Evolutionary conservation across 2,113 vertebrate species (phyloP).

Genomic region (Gulo gulo): DNA sequence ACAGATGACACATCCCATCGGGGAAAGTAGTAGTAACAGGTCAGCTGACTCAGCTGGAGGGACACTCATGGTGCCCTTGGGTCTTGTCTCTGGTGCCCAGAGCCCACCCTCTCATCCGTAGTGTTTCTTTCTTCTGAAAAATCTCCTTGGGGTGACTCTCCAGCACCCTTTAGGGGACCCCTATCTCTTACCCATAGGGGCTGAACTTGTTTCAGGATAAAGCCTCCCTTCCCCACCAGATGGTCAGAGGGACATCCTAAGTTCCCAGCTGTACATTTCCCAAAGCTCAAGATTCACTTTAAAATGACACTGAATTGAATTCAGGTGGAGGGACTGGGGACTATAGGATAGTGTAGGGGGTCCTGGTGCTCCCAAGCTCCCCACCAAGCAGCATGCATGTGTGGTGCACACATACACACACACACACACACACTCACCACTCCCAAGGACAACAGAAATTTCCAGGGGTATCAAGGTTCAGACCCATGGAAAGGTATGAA

Average conservation of each 20-base stretch:
- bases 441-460: neutral
- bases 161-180: neutral
- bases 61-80: accelerated
- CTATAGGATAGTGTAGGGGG: neutral
- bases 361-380: neutral
- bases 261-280: neutral
- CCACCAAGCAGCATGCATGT: neutral
- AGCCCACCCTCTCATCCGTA: neutral
- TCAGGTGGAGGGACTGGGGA: neutral
- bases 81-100: neutral
- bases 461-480: neutral
- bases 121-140: neutral
- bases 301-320: neutral
- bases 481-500: neutral
- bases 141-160: neutral
- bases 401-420: accelerated
- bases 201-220: neutral
- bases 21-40: neutral
- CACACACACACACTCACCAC: neutral
- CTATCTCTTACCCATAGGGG: neutral
- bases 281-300: neutral
- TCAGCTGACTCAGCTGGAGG: accelerated
- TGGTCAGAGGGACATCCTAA: neutral
- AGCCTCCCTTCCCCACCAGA: neutral
- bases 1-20: neutral